A percentile compares a stretch with the other conserved stretches of the same genome.
phyloP scores from a whole-genome alignment of 2,113 vertebrate genomes.

The Okapia johnstoni region DNA sequence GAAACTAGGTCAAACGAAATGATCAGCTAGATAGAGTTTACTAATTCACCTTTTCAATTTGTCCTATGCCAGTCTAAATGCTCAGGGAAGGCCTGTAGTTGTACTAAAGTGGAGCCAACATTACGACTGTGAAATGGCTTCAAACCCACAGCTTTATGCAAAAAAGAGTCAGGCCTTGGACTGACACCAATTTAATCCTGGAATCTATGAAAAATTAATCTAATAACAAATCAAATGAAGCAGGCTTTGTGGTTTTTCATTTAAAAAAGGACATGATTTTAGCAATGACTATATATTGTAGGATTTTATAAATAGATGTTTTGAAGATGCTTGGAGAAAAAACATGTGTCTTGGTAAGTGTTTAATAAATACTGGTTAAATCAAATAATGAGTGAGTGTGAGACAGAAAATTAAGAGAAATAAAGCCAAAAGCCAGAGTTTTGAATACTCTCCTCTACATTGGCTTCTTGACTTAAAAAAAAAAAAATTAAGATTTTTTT shows the following conservation, averaged over 20 bases:
- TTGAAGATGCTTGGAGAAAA: neutral
- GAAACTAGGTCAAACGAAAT: constrained; percentile 41
- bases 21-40: neutral
- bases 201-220: neutral
- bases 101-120: neutral
- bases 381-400: neutral
- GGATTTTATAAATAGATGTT: neutral
- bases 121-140: neutral
- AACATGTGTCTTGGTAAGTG: neutral
- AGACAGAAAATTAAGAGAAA: neutral
- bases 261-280: neutral
- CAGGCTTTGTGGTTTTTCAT: neutral
- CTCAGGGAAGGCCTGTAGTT: neutral
- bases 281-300: neutral
- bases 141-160: neutral
- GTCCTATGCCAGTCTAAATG: neutral
- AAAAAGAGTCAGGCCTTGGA: neutral
- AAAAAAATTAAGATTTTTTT: neutral
- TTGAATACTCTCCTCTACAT: neutral
- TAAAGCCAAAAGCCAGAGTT: neutral
- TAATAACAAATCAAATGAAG: neutral
- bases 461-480: neutral
- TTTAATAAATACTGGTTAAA: constrained; percentile 9
- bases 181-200: neutral
- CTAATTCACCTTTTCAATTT: neutral